phyloP scores from a whole-genome alignment of 2,797 vertebrate genomes.

The Vultur gryphus region DNA sequence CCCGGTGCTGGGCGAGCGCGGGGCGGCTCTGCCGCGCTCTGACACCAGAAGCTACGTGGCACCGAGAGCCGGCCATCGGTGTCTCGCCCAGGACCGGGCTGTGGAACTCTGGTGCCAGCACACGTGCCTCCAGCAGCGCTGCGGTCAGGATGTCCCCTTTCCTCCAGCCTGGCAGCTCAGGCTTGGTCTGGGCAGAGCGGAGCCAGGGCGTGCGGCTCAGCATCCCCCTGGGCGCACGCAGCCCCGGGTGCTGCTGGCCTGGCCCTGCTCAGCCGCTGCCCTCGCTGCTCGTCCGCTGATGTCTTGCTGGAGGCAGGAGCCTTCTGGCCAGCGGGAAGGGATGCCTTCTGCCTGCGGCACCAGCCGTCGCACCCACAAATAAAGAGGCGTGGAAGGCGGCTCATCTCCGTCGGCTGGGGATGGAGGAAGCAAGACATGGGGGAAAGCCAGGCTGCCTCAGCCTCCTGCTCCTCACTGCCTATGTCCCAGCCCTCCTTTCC shows the following conservation, averaged over 20 bases:
- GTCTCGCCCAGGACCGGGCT: accelerated
- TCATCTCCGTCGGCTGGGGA: accelerated
- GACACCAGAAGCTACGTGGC: not conserved
- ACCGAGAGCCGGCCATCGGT: accelerated
- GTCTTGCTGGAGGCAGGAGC: not conserved
- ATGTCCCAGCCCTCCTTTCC: not conserved
- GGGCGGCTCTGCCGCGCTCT: not conserved
- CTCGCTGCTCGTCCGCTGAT: accelerated
- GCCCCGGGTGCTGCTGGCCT: not conserved
- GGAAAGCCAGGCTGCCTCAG: not conserved
- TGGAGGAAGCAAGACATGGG: not conserved
- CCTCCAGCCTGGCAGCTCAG: not conserved
- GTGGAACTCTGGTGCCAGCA: not conserved
- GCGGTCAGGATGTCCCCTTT: not conserved
- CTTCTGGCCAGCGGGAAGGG: not conserved
- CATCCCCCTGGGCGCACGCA: not conserved
- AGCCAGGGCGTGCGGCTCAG: not conserved
- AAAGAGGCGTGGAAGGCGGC: not conserved
- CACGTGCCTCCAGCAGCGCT: not conserved
- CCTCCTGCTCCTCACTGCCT: not conserved
- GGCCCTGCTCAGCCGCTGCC: not conserved
- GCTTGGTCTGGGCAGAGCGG: not conserved
- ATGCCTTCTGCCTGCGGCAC: not conserved
- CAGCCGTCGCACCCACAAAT: accelerated
- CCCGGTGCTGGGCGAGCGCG: accelerated